phyloP scores from a whole-genome alignment of 2,888 invertebrate genomes.

The Eristalis pertinax region DNA sequence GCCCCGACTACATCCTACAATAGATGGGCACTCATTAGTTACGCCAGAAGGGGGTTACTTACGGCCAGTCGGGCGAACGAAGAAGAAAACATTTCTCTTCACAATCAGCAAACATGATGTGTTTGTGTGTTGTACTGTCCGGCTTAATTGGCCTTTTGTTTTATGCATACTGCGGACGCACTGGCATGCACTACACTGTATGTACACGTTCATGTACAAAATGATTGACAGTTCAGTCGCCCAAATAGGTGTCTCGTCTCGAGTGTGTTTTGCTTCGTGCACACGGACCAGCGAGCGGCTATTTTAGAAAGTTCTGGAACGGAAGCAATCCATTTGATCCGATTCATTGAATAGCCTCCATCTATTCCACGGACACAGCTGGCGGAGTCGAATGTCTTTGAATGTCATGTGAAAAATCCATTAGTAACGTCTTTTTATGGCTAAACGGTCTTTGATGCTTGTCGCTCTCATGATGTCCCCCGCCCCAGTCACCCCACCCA shows the following conservation, averaged over 20 bases:
- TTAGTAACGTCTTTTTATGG: conserved; percentile 52
- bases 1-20: background rate
- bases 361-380: background rate
- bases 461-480: conserved; percentile 1
- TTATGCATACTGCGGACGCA: conserved; percentile 9
- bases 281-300: background rate
- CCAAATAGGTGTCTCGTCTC: conserved; percentile 36
- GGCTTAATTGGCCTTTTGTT: conserved; percentile 59
- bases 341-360: conserved; percentile 14
- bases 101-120: too few relatives aligned
- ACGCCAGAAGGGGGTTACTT: conserved; percentile 64
- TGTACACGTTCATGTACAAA: background rate
- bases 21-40: conserved; percentile 66
- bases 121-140: conserved; percentile 39
- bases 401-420: conserved; percentile 55
- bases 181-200: conserved; percentile 2
- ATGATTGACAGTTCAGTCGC: conserved; percentile 46
- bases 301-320: conserved; percentile 47
- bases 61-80: conserved; percentile 30
- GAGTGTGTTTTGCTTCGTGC: background rate
- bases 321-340: conserved; percentile 32
- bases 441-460: conserved; percentile 49
- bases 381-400: background rate
- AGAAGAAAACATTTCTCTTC: conserved; percentile 64
- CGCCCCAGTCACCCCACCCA: background rate